Conservation (phyloP, 2,113 vertebrate species). For the Stigmatopora nigra region DNA sequence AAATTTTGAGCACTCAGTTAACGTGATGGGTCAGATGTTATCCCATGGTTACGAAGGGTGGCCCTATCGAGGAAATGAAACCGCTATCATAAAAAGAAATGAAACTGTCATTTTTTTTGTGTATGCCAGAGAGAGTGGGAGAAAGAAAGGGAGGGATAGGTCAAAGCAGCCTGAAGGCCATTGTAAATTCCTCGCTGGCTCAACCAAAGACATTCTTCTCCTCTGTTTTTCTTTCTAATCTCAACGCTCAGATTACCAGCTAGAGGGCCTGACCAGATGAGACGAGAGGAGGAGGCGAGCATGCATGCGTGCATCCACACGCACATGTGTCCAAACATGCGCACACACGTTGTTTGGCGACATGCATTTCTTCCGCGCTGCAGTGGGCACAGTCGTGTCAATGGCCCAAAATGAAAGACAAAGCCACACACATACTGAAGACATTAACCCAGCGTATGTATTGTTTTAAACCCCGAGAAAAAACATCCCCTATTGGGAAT, state of each 20-base stretch:
- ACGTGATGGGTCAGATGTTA: conserved; percentile 1
- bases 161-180: conserved; percentile 66
- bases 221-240: conserved; percentile 66
- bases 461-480: conserved; percentile 56
- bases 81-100: conserved; percentile 3
- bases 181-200: conserved; percentile 63
- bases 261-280: conserved; percentile 61
- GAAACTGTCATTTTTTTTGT: conserved; percentile 7
- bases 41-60: conserved; percentile 4
- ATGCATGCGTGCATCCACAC: conserved; percentile 39
- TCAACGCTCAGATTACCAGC: conserved; percentile 69
- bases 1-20: not conserved
- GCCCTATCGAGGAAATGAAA: not conserved
- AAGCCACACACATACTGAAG: conserved; percentile 59
- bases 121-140: conserved; percentile 24
- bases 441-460: conserved; percentile 57
- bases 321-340: conserved; percentile 38
- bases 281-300: conserved; percentile 47
- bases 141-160: conserved; percentile 48
- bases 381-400: not conserved
- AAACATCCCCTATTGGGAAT: conserved; percentile 58
- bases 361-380: not conserved
- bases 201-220: conserved; percentile 68
- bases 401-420: conserved; percentile 18
- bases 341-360: not conserved